Percentiles rank a stretch among this genome's conserved stretches.
Conservation (phyloP, 1,140 invertebrate species). For the Harlomillsia oculata region DNA sequence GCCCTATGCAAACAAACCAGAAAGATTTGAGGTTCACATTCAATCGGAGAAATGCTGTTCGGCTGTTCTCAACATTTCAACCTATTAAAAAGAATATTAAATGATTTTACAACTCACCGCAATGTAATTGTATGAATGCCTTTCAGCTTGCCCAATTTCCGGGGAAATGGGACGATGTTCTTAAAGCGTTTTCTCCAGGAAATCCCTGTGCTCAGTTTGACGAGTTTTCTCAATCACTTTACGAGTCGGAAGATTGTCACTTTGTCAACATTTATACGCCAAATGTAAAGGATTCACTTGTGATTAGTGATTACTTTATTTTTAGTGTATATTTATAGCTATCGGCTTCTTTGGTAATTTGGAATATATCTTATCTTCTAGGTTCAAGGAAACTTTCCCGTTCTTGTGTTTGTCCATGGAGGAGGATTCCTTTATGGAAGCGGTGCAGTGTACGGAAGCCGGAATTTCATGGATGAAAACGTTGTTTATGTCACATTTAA, state of each 20-base stretch:
- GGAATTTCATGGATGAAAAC: conserved; percentile 28
- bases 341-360: no score
- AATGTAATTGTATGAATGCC: not conserved
- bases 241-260: conserved; percentile 10
- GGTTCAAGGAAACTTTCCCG: conserved; percentile 34
- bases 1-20: not conserved
- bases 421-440: conserved; percentile 36
- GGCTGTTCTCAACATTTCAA: not conserved
- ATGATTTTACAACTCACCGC: not conserved
- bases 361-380: no score
- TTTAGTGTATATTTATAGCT: not conserved
- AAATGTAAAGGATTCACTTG: not conserved
- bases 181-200: not conserved
- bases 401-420: conserved; percentile 49
- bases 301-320: not conserved
- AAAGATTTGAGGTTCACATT: not conserved
- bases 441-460: conserved; percentile 6
- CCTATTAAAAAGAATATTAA: not conserved
- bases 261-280: conserved; percentile 18
- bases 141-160: not conserved
- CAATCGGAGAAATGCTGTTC: no score
- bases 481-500: conserved; percentile 30
- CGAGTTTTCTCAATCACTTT: not conserved
- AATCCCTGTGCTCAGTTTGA: not conserved
- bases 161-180: not conserved